phyloP scores from a whole-genome alignment of 2,113 vertebrate species.

The Genyomyrus donnyi region DNA sequence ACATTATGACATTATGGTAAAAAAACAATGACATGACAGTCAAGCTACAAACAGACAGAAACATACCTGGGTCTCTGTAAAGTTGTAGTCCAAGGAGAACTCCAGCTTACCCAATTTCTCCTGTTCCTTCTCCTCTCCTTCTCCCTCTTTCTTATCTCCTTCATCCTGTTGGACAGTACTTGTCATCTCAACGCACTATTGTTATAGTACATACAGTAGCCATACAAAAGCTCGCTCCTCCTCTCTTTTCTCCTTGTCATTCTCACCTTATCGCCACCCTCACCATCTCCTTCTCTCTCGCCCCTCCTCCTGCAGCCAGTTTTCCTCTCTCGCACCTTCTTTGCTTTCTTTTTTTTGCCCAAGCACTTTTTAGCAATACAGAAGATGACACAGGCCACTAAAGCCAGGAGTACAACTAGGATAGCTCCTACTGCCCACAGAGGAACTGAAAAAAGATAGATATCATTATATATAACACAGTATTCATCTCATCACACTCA shows the following conservation, averaged over 20 bases:
- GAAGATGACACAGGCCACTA: constrained; percentile 66
- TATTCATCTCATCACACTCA: background rate
- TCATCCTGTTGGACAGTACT: constrained; percentile 49
- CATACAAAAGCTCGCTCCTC: background rate
- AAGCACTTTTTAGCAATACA: constrained; percentile 71
- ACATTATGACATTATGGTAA: background rate
- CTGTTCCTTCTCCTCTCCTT: constrained; percentile 61
- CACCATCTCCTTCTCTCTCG: constrained; percentile 44
- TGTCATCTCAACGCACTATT: background rate
- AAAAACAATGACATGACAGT: background rate
- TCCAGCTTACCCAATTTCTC: constrained; percentile 73
- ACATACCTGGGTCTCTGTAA: constrained; percentile 71
- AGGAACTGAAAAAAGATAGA: constrained; percentile 56
- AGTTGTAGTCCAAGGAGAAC: constrained; percentile 81
- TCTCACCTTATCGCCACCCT: constrained; percentile 47
- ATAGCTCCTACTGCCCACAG: constrained; percentile 75
- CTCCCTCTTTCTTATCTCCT: constrained; percentile 67
- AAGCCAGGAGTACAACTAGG: constrained; percentile 58
- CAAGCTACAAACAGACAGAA: background rate
- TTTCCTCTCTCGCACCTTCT: constrained; percentile 73
- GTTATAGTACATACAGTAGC: background rate
- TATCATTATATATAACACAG: background rate
- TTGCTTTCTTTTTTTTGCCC: constrained; percentile 68
- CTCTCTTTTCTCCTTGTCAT: background rate
- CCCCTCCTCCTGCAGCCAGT: constrained; percentile 55